Conservation (phyloP, 2,888 invertebrate species). For the Linnaemya vulpina region DNA sequence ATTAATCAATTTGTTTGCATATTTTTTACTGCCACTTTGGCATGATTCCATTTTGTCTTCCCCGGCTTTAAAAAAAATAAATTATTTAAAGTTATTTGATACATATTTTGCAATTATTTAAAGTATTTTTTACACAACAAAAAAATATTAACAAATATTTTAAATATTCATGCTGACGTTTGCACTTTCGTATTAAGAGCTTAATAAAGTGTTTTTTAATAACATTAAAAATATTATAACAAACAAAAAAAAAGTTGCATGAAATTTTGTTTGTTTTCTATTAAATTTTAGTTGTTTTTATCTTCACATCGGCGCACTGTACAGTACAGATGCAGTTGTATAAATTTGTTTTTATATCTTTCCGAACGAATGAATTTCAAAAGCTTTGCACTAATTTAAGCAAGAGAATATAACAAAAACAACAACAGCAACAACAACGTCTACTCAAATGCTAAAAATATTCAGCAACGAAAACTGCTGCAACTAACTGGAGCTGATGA, state of each 20-base stretch:
- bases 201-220: slow-evolving; percentile 21
- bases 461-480: slow-evolving; percentile 19
- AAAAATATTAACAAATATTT: not conserved
- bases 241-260: not conserved
- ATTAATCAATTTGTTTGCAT: not conserved
- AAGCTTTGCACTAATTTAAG: slow-evolving; percentile 63
- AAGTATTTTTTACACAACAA: not conserved
- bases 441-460: slow-evolving; percentile 34
- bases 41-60: not conserved
- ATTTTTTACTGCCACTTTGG: not conserved
- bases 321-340: slow-evolving; percentile 45
- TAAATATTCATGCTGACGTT: slow-evolving; percentile 55
- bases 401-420: slow-evolving; percentile 16
- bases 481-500: slow-evolving; percentile 53
- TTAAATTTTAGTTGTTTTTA: slow-evolving; percentile 34
- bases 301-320: not conserved
- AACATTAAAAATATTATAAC: too few species aligned
- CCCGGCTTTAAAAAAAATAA: not conserved
- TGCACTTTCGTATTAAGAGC: slow-evolving; percentile 54
- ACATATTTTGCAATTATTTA: slow-evolving; percentile 34
- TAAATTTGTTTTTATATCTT: slow-evolving; percentile 65
- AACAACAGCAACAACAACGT: slow-evolving; percentile 21
- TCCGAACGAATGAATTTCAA: slow-evolving; percentile 64
- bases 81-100: slow-evolving; percentile 45
- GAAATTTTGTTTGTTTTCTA: slow-evolving; percentile 34